Evolutionary conservation across 2,113 vertebrate species (phyloP).

Genomic region (Alosa alosa): DNA sequence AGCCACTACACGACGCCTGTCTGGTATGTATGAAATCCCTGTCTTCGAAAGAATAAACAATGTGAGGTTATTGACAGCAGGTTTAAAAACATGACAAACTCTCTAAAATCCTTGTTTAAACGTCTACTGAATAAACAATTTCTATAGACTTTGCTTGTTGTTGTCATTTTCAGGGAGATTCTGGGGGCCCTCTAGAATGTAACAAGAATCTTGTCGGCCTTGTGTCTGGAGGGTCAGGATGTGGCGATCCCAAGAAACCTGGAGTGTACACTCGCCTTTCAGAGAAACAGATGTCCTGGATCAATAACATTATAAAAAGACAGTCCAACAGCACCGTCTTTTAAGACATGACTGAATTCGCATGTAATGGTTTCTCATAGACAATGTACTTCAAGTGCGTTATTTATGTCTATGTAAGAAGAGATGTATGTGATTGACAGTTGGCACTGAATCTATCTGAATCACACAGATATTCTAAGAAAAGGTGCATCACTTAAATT

Average conservation of each 20-base stretch:
- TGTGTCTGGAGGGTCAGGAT: constrained; percentile 44
- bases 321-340: constrained; percentile 33
- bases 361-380: not conserved
- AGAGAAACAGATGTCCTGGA: constrained; percentile 50
- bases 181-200: constrained; percentile 54
- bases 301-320: constrained; percentile 39
- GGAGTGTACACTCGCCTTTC: constrained; percentile 54
- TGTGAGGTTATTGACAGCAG: not conserved
- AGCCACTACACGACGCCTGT: constrained; percentile 42
- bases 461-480: too few species aligned
- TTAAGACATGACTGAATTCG: not conserved
- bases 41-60: not conserved
- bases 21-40: constrained; percentile 27
- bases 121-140: not conserved
- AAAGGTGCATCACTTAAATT: too few species aligned
- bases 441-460: too few species aligned
- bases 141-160: not conserved
- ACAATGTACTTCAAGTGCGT: not conserved
- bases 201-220: constrained; percentile 47
- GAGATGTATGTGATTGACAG: too few species aligned
- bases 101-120: not conserved
- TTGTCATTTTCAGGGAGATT: constrained; percentile 51
- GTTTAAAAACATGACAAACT: not conserved
- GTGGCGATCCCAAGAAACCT: constrained; percentile 49
- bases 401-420: not conserved